Evolutionary conservation across 2,888 invertebrate species (phyloP), one percentile per base, ranked within the genome.

Genomic region (Coelinius sp.): DNA sequence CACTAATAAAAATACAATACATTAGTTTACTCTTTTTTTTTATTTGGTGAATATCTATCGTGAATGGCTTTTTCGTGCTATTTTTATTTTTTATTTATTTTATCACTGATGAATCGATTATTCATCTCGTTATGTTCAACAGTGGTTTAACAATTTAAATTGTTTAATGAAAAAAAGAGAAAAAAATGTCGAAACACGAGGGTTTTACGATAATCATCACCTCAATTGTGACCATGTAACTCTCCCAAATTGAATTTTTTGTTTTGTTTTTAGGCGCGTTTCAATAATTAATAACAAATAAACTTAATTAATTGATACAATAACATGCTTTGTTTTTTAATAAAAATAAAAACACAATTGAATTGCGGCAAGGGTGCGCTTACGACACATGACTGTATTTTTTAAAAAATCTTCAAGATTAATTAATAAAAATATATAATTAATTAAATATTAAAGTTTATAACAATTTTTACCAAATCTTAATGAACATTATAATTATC

Each of bases 241-340:
- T 86, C 85, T 83, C 86, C 84, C 86, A 83, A 85, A 83, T 83
- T 82, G 84, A 84, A 85, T 84, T 56, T 27, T 56, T 17, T 44
- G 7, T 12, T 27, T 25, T 22, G 20, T 20, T 20, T 20, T n/a
- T 12, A 12, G 31, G 59, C 12, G 17, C 14, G 17, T 7, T 71
- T 72, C 68, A 65, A 46, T 31, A 68, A 68, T 46, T 53, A 22
- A 64, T 59, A 59, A 68, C 56, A 64, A 65, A 65, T 49, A 69
- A 22, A 69, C 35, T 35, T 52, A 62, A 53, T 46, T 27, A 24
- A 41, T 25, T 68, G 38, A 53, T 44, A 63, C 46, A 72, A 25
- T 41, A 44, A 65, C 56, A 66, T 70, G 71, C 56, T 52, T 68
- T 68, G 63, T 69, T 67, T 56, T 68, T 73, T 59, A 35, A 59